Percentiles rank a stretch among this genome's conserved stretches.
Evolutionary conservation across 2,888 invertebrate species (phyloP).

Genomic region (Halocaridina rubra): DNA sequence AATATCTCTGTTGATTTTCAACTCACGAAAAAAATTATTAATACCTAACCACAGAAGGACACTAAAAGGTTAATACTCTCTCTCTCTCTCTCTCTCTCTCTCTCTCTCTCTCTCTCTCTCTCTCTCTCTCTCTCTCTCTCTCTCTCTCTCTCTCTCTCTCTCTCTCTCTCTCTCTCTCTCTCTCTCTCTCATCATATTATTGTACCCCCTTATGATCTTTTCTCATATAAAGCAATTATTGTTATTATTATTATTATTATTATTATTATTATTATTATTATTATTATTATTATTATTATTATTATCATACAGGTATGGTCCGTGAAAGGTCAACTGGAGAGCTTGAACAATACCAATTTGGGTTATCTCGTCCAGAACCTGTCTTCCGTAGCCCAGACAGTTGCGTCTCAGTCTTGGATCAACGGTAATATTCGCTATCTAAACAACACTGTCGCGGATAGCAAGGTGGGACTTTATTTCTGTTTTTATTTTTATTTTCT

Average conservation of each 20-base stretch:
- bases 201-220: neutral
- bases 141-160: too few relatives aligned
- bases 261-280: neutral
- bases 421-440: slow-evolving; percentile 1
- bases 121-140: too few relatives aligned
- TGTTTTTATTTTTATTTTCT: neutral
- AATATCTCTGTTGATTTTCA: too few relatives aligned
- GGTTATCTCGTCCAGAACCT: slow-evolving; percentile 48
- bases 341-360: slow-evolving; percentile 38
- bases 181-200: neutral
- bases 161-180: neutral
- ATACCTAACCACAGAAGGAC: too few relatives aligned
- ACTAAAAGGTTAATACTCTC: too few relatives aligned
- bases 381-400: slow-evolving; percentile 39
- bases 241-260: neutral
- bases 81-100: too few relatives aligned
- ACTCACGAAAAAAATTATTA: too few relatives aligned
- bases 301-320: slow-evolving; percentile 43
- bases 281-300: neutral
- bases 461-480: slow-evolving; percentile 3
- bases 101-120: too few relatives aligned
- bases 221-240: neutral
- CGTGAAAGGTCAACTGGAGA: slow-evolving; percentile 48
- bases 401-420: slow-evolving; percentile 44
- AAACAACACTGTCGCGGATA: slow-evolving; percentile 4